Percentiles rank a stretch among this genome's conserved stretches.
Conservation (phyloP, 2,888 invertebrate genomes). For the Drosophila cognata region DNA sequence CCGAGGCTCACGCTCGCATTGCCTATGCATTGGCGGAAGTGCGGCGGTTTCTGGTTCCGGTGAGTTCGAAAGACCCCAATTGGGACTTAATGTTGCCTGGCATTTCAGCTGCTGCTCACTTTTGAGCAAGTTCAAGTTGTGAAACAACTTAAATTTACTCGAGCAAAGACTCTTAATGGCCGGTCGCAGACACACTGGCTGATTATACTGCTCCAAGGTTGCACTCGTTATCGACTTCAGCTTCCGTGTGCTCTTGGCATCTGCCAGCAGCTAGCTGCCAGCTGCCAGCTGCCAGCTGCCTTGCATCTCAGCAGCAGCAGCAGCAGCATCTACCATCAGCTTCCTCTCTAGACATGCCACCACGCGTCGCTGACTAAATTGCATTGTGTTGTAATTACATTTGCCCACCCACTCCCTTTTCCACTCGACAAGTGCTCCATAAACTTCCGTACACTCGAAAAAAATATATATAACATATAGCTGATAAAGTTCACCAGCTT, state of each 20-base stretch:
- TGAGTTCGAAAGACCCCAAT: constrained; percentile 79
- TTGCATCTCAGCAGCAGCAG: constrained; percentile 1
- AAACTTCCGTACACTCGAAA: constrained; percentile 18
- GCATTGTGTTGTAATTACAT: constrained; percentile 80
- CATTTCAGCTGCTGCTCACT: constrained; percentile 24
- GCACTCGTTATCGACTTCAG: constrained; percentile 75
- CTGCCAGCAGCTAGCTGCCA: constrained; percentile 6
- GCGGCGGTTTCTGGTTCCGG: constrained; percentile 92
- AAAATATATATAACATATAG: neutral
- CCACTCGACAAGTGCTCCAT: constrained; percentile 20
- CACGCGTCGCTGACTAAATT: constrained; percentile 65
- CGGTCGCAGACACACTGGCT: constrained; percentile 4
- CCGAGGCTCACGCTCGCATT: constrained; percentile 94
- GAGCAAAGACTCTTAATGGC: constrained; percentile 44
- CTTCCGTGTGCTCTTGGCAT: constrained; percentile 63
- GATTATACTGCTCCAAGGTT: constrained; percentile 52
- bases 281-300: constrained; percentile 4
- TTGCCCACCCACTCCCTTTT: constrained; percentile 35
- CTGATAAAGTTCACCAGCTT: neutral
- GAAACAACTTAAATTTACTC: constrained; percentile 61
- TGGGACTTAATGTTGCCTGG: constrained; percentile 2
- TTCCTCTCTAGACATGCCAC: constrained; percentile 27
- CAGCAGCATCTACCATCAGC: constrained; percentile 16
- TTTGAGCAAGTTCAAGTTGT: constrained; percentile 9
- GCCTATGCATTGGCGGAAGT: constrained; percentile 93